phyloP scores from a whole-genome alignment of 2,113 vertebrate genomes.

The Beaufortia kweichowensis region DNA sequence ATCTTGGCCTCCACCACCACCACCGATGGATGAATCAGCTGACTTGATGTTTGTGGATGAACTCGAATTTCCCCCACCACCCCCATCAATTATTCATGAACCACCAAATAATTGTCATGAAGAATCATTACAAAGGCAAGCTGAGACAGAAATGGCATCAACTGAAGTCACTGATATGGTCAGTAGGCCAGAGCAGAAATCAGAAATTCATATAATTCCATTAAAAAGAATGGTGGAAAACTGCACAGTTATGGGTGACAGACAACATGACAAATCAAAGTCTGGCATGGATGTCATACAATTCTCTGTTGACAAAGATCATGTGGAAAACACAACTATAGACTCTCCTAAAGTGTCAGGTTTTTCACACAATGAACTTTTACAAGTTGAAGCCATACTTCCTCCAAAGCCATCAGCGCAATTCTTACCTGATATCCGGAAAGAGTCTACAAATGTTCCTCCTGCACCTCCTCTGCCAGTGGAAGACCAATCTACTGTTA shows the following conservation, averaged over 20 bases:
- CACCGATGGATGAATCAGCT: slow-evolving; percentile 77
- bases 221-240: slow-evolving; percentile 30
- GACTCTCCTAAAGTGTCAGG: background rate
- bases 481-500: slow-evolving; percentile 63
- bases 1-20: slow-evolving; percentile 87
- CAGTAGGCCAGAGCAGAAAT: slow-evolving; percentile 23
- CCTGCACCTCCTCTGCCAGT: slow-evolving; percentile 43
- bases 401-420: slow-evolving; percentile 31
- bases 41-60: slow-evolving; percentile 86
- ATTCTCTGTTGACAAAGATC: slow-evolving; percentile 1
- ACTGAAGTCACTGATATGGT: background rate
- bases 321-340: background rate
- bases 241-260: background rate
- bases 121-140: slow-evolving; percentile 11
- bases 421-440: background rate
- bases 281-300: slow-evolving; percentile 9
- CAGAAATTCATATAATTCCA: slow-evolving; percentile 32
- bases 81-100: slow-evolving; percentile 63
- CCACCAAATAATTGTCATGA: slow-evolving; percentile 34
- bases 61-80: slow-evolving; percentile 75
- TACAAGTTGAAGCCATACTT: slow-evolving; percentile 1
- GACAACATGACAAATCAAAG: slow-evolving; percentile 8
- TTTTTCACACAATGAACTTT: no score
- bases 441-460: slow-evolving; percentile 29
- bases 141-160: background rate